These are phyloP conservation scores for Electrophaes corylata DNA, from an alignment of 2,888 invertebrate genomes.

Conservation along the genomic window DNA sequence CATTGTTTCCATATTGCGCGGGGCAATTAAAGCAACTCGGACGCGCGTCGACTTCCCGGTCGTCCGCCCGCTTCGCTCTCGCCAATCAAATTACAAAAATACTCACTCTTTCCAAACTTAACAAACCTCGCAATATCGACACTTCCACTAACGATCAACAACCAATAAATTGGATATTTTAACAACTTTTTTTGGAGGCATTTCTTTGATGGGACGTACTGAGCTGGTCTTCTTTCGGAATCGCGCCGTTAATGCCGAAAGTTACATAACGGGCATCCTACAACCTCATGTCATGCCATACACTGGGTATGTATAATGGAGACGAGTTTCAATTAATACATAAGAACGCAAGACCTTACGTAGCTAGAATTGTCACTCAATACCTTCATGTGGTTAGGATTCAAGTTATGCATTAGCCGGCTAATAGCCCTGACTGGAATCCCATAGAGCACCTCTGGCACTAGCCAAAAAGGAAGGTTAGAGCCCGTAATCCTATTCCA, in stretches of 20 bases:
- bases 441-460: not conserved
- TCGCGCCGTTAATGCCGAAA: no score
- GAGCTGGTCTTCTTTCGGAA: no score
- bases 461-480: not conserved
- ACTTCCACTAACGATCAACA: slow-evolving; percentile 67
- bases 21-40: slow-evolving; percentile 79
- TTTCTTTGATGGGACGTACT: no score
- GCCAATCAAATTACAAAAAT: slow-evolving; percentile 76
- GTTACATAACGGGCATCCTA: no score
- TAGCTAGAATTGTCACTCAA: not conserved
- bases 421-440: not conserved
- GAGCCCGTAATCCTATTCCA: not conserved
- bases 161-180: slow-evolving; percentile 39
- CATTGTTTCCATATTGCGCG: slow-evolving; percentile 82
- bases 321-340: no score
- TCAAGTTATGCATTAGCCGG: not conserved
- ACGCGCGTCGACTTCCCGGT: slow-evolving; percentile 60
- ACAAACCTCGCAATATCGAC: slow-evolving; percentile 68
- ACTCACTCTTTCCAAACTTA: slow-evolving; percentile 60
- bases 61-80: slow-evolving; percentile 54
- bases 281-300: no score
- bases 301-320: no score
- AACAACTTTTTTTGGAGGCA: no score
- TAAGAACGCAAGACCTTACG: not conserved
- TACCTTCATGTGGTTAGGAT: not conserved